phyloP scores from a whole-genome alignment of 2,797 vertebrate species.

The Gadopsis bispinosus region DNA sequence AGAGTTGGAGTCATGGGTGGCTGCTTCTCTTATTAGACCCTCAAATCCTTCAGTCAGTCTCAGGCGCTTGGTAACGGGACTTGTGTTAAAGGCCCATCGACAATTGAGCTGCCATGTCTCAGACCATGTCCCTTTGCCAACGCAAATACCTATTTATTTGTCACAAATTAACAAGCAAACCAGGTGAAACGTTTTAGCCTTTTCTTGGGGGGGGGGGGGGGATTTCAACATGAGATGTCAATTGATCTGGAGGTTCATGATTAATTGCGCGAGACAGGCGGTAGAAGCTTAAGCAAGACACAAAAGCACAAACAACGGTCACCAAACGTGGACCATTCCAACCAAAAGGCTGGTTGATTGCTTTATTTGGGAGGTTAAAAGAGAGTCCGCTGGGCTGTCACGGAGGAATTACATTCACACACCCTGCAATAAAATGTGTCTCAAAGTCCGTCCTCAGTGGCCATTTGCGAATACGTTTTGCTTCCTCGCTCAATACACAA shows the following conservation, averaged over 20 bases:
- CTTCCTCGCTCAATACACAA: conserved; percentile 51
- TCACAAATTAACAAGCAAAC: conserved; percentile 19
- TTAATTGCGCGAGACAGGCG: background rate
- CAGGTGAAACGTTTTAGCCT: background rate
- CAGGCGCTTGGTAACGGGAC: conserved; percentile 53
- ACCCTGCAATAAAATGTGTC: conserved; percentile 40
- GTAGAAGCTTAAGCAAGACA: background rate
- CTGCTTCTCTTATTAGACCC: conserved; percentile 76
- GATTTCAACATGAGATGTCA: background rate
- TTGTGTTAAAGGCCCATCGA: conserved; percentile 40
- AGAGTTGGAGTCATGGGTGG: conserved; percentile 71
- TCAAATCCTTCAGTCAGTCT: conserved; percentile 67
- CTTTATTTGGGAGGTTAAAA: conserved; percentile 31
- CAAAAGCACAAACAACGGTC: background rate
- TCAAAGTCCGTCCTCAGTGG: conserved; percentile 52
- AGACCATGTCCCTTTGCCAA: conserved; percentile 5
- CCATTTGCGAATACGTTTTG: conserved; percentile 48
- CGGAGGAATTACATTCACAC: conserved; percentile 48
- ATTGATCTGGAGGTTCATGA: background rate
- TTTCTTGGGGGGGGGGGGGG: no score
- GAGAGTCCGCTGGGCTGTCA: conserved; percentile 25
- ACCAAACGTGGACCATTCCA: conserved; percentile 9
- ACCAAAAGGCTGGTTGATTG: conserved; percentile 29
- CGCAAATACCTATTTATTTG: conserved; percentile 7
- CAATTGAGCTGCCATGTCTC: conserved; percentile 35